Percentiles rank a stretch among this genome's conserved stretches.
phyloP scores from a whole-genome alignment of 2,888 invertebrate genomes.

The Nymphalis urticae region DNA sequence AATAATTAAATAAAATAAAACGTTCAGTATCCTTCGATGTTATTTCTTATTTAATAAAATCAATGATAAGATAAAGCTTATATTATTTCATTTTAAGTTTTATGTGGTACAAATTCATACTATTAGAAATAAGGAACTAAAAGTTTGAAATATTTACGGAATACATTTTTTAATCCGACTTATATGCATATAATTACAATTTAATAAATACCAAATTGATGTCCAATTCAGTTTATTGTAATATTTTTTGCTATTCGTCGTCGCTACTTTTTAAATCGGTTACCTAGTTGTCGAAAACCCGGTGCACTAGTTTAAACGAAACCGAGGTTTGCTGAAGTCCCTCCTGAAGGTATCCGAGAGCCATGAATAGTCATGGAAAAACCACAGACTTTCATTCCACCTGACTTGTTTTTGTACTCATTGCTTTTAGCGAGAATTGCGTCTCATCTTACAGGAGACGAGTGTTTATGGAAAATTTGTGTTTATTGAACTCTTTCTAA shows the following conservation, averaged over 20 bases:
- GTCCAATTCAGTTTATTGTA: neutral
- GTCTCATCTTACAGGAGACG: slow-evolving; percentile 28
- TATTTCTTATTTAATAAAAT: no score
- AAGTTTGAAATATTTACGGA: no score
- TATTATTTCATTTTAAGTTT: no score
- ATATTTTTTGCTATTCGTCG: neutral
- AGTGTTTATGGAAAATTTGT: neutral
- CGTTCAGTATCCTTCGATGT: no score
- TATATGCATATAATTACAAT: no score
- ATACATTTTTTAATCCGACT: no score
- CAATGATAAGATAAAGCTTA: no score
- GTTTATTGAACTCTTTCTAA: neutral
- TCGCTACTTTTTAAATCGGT: neutral
- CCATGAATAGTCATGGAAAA: slow-evolving; percentile 74
- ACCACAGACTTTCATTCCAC: slow-evolving; percentile 65
- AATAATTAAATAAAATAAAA: no score
- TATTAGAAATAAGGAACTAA: no score
- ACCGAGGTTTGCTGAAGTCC: slow-evolving; percentile 18
- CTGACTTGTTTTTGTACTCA: slow-evolving; percentile 38
- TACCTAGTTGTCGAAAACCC: slow-evolving; percentile 9
- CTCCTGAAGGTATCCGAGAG: slow-evolving; percentile 44
- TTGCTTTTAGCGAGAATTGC: slow-evolving; percentile 38
- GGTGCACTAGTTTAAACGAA: slow-evolving; percentile 10
- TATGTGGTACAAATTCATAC: no score
- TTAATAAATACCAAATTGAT: neutral